phyloP scores from a whole-genome alignment of 2,113 vertebrate genomes.

The Chauna torquata region DNA sequence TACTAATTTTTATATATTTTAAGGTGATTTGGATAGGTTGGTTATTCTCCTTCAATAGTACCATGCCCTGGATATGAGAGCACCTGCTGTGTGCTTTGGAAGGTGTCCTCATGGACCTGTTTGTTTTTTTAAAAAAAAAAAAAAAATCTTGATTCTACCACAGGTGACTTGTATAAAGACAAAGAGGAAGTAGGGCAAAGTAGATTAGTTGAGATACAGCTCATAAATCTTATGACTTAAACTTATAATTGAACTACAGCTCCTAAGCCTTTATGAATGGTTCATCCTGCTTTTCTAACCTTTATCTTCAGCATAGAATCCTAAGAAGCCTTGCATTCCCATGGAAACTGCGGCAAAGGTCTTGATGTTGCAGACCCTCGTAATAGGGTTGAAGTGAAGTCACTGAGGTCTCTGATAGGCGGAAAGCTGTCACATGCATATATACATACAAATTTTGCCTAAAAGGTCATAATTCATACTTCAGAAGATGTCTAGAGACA shows the following conservation, averaged over 20 bases:
- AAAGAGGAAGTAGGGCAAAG: accelerated
- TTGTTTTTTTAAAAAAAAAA: too few relatives aligned
- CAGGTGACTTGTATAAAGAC: background rate
- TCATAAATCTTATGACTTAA: background rate
- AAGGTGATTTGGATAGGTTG: background rate
- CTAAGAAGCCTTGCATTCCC: slow-evolving; percentile 2
- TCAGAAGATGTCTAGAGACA: background rate
- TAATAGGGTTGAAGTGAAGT: background rate
- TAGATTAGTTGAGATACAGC: accelerated
- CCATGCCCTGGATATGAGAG: background rate
- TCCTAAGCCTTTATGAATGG: background rate
- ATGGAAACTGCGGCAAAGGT: background rate
- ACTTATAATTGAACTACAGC: background rate
- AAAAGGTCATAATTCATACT: background rate
- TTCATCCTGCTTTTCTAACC: slow-evolving; percentile 30
- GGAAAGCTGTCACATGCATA: background rate
- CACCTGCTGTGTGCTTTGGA: background rate
- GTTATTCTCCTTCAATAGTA: background rate
- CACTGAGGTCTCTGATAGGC: background rate
- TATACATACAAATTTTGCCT: background rate
- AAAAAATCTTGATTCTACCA: background rate
- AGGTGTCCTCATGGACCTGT: background rate
- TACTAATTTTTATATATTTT: background rate
- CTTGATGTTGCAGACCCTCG: background rate
- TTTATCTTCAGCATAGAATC: background rate